Evolutionary conservation across 2,113 vertebrate species (phyloP).

Genomic region (Helogale parvula): DNA sequence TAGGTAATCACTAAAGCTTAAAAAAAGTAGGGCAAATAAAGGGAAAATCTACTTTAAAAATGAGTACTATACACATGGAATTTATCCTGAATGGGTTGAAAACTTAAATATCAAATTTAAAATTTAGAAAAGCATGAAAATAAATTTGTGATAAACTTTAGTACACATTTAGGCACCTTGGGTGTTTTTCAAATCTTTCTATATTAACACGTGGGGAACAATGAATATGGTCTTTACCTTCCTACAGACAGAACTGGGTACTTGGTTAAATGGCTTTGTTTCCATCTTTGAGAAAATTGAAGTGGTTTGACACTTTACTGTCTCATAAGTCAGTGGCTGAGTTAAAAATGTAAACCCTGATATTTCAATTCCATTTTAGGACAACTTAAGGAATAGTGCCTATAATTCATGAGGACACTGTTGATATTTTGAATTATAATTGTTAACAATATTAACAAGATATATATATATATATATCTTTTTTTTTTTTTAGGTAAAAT

Average conservation of each 20-base stretch:
- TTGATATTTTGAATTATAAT: constrained; percentile 54
- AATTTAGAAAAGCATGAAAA: not conserved
- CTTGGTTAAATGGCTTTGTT: not conserved
- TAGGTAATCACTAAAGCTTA: not conserved
- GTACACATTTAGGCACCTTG: not conserved
- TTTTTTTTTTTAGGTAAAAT: constrained; percentile 19
- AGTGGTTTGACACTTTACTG: not conserved
- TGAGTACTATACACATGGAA: not conserved
- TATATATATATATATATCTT: not conserved
- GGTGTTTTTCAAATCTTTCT: not conserved
- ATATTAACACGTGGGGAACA: not conserved
- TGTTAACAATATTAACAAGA: constrained; percentile 24
- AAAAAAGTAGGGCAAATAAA: not conserved
- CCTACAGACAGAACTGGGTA: not conserved
- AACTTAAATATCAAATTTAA: constrained; percentile 4
- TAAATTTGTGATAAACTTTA: not conserved
- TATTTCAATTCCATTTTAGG: constrained; percentile 61
- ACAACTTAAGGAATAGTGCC: not conserved
- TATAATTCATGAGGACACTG: not conserved
- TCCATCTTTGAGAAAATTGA: constrained; percentile 3
- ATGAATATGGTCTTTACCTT: not conserved
- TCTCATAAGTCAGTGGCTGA: not conserved
- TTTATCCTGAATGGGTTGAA: not conserved
- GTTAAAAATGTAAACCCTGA: constrained; percentile 8
- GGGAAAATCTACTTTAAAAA: not conserved